These are phyloP conservation scores for Oreochromis grahami DNA, from an alignment of 2,797 vertebrate species.

Conservation along the genomic window DNA sequence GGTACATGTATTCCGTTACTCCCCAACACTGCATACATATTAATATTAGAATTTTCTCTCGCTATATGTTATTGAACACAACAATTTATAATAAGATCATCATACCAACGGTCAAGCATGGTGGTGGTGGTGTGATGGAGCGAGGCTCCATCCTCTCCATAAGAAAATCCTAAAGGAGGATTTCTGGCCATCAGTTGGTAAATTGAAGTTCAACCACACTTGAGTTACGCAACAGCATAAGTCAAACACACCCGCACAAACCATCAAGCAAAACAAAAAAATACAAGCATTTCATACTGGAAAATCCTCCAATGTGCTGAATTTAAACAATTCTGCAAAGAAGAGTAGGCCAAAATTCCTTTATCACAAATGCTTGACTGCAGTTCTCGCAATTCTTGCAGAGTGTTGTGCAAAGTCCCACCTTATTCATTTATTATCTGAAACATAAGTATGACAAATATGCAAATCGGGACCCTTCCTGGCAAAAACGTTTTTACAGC, in stretches of 20 bases:
- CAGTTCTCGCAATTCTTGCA: fast-evolving
- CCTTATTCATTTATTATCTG: neutral
- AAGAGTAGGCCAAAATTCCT: neutral
- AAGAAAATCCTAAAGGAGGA: neutral
- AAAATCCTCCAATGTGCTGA: neutral
- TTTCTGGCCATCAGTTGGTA: neutral
- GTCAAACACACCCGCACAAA: neutral
- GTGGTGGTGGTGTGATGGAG: neutral
- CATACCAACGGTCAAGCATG: neutral
- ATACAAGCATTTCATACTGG: neutral
- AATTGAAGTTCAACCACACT: neutral
- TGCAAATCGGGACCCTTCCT: neutral
- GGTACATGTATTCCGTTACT: too few species aligned
- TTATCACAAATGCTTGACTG: neutral
- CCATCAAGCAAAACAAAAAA: neutral
- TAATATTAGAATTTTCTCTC: neutral
- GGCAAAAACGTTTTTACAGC: neutral
- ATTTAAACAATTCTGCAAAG: neutral
- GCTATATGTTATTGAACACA: neutral
- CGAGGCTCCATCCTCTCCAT: fast-evolving
- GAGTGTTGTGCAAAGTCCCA: neutral
- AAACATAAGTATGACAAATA: neutral
- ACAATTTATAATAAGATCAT: neutral
- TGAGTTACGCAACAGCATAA: neutral
- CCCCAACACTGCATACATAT: too few species aligned